These are phyloP conservation scores for Panthera uncia DNA, from an alignment of 2,113 vertebrate species.

Conservation along the genomic window DNA sequence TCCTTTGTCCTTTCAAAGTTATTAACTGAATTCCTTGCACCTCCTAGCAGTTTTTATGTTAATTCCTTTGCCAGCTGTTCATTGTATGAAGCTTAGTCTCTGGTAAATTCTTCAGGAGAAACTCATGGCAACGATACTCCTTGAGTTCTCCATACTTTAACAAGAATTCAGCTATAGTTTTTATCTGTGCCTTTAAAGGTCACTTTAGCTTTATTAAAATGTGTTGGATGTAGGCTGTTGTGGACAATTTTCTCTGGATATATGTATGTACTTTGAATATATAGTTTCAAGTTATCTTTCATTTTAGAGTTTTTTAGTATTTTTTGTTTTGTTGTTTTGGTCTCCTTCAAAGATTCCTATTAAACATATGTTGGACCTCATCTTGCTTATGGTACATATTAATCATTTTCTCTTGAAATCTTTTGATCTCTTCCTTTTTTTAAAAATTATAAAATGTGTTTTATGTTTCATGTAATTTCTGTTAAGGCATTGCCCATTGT, in stretches of 20 bases:
- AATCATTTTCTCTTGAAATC: constrained; percentile 10
- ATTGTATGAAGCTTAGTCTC: background rate
- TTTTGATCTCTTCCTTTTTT: background rate
- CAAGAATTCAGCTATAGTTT: background rate
- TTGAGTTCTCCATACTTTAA: constrained; percentile 28
- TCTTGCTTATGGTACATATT: background rate
- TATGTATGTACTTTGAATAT: background rate
- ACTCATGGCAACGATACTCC: background rate
- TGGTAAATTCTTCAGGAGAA: constrained; percentile 33
- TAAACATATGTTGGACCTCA: background rate
- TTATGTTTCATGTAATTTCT: background rate
- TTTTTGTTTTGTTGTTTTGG: constrained; percentile 4
- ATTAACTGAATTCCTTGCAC: background rate
- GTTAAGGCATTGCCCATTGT: background rate
- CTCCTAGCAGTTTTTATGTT: background rate
- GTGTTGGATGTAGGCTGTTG: background rate
- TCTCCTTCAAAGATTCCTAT: background rate
- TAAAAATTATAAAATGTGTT: background rate
- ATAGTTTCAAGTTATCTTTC: constrained; percentile 1
- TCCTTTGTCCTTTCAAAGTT: background rate
- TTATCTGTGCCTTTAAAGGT: background rate
- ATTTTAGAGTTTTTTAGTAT: background rate
- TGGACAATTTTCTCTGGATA: background rate
- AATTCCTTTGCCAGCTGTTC: constrained; percentile 33
- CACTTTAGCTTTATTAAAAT: background rate